These are phyloP conservation scores for Mamestra configurata DNA, from an alignment of 1,140 invertebrate genomes.

Conservation along the genomic window DNA sequence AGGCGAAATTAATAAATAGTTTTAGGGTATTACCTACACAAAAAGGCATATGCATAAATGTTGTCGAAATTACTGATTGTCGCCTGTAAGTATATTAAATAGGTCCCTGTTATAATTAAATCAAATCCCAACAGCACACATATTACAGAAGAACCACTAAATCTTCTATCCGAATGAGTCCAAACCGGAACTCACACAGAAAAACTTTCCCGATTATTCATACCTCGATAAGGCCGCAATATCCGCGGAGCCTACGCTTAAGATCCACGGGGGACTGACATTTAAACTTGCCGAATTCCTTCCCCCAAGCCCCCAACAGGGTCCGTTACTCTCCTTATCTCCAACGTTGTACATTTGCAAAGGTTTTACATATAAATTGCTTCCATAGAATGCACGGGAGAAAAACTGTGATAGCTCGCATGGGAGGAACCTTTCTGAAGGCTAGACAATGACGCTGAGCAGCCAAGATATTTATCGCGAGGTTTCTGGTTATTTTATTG, in stretches of 20 bases:
- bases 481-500: constrained; percentile 44
- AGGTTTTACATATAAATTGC: constrained; percentile 82
- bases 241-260: constrained; percentile 39
- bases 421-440: constrained; percentile 66
- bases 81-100: too few relatives aligned
- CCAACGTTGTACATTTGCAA: constrained; percentile 75
- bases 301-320: constrained; percentile 34
- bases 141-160: neutral
- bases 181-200: constrained; percentile 16
- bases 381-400: constrained; percentile 71
- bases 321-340: constrained; percentile 68
- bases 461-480: constrained; percentile 42
- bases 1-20: too few relatives aligned
- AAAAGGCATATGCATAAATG: too few relatives aligned
- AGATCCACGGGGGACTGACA: constrained; percentile 46
- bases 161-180: neutral
- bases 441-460: constrained; percentile 39
- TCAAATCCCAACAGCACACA: too few relatives aligned
- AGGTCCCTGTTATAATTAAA: too few relatives aligned
- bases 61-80: too few relatives aligned
- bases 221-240: constrained; percentile 49
- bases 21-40: too few relatives aligned
- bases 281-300: constrained; percentile 55
- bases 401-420: constrained; percentile 71
- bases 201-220: constrained; percentile 47